Conservation (phyloP, 2,888 invertebrate genomes). For the Trypoxylon attenuatum region DNA sequence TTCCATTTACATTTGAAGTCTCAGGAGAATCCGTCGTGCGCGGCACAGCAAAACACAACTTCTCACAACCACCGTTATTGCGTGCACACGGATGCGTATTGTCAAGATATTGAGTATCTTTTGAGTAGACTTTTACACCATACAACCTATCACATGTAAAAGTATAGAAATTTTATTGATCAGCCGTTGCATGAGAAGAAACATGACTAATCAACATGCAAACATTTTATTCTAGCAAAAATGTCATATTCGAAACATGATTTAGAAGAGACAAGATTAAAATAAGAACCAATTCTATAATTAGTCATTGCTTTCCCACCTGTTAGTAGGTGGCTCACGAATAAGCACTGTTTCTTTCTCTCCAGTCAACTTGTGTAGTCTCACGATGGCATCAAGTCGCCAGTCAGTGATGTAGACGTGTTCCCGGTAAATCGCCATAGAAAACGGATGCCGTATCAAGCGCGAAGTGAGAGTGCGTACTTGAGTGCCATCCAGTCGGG, state of each 20-base stretch:
- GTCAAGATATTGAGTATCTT: conserved; percentile 83
- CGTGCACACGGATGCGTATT: conserved; percentile 86
- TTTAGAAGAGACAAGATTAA: no score
- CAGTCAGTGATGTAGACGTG: conserved; percentile 99
- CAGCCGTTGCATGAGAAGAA: no score
- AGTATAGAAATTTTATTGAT: no score
- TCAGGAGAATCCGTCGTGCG: conserved; percentile 69
- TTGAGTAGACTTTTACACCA: conserved; percentile 92
- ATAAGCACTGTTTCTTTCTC: conserved; percentile 91
- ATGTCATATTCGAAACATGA: no score
- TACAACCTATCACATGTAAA: no score
- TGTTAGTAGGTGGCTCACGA: conserved; percentile 91
- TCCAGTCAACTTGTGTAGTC: conserved; percentile 91
- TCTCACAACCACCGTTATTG: conserved; percentile 93
- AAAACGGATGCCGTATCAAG: conserved; percentile 92
- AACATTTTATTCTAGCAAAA: no score
- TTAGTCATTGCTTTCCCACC: no score
- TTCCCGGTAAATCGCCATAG: conserved; percentile 91
- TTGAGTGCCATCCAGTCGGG: conserved; percentile 92
- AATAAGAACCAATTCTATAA: no score
- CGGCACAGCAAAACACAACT: conserved; percentile 95
- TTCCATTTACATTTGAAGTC: conserved; percentile 66
- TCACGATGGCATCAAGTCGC: conserved; percentile 94
- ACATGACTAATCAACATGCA: no score
- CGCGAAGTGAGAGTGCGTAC: conserved; percentile 92